Base-by-base conservation (phyloP, 2,113 vertebrate species). In the Martes martes region DNA sequence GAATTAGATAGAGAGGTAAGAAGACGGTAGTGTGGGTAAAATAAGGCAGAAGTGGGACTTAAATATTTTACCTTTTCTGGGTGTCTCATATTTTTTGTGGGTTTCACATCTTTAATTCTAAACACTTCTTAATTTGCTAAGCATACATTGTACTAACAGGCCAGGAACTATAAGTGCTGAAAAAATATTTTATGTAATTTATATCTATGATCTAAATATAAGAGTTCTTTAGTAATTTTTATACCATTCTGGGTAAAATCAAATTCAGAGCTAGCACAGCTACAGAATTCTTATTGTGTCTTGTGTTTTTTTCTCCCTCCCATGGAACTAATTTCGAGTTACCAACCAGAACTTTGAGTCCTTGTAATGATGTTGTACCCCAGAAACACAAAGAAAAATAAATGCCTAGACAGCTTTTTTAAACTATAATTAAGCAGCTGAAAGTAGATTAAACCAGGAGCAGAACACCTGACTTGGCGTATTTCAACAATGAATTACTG, bases 1-100 rank as follows among this genome's bases (percentile, higher is more conserved):
- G 99, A 99, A 91, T 98, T 99, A 82, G 99, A 99, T 97, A 98
- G 99, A 98, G 99, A 99, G 99, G 99, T 99, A 98, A 98, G 98
- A 90, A 95, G 23, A 39, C 67, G 1, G 24, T 57, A 4, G 52
- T 76, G 6, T 84, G 4, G 6, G 1, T 42, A 67, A 76, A 93
- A 45, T 28, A 18, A 85, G 45, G 9, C 52, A 92, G 50, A n/a
- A 33, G 13, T 39, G 67, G 19, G 5, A 11, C 13, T 94, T 57
- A 36, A 50, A 36, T 86, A 15, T 71, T 89, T 31, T 24, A 67
- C 63, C 31, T 65, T 74, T 78, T 71, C 18, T 4, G 63, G 31
- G 14, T 61, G 45, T 79, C 31, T 88, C 16, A 11, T 39, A 11
- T 36, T 39, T 61, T 36, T 33, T 50, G 4, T 90, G 26, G 76